These are phyloP conservation scores for Hypanus sabinus DNA, from an alignment of 2,113 vertebrate genomes.

Conservation along the genomic window DNA sequence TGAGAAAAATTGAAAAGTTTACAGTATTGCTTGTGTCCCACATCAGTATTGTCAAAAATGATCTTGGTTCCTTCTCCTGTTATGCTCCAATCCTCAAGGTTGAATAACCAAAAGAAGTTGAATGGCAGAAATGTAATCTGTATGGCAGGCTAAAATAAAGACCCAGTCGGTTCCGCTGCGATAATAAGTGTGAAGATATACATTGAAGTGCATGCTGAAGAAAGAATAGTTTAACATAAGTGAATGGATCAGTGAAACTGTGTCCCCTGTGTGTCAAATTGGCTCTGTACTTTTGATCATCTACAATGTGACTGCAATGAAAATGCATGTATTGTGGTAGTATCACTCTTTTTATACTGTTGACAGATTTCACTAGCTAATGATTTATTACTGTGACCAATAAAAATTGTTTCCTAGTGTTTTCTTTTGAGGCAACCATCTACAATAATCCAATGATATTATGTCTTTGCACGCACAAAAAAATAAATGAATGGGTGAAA, in stretches of 20 bases:
- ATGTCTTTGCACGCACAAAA: neutral
- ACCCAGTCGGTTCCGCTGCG: neutral
- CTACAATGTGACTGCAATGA: neutral
- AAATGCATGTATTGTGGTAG: neutral
- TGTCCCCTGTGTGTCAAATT: neutral
- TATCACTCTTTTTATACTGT: neutral
- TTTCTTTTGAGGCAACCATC: neutral
- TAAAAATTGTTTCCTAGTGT: neutral
- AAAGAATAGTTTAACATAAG: neutral
- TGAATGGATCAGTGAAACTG: neutral
- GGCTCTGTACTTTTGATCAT: neutral
- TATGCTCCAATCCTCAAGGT: neutral
- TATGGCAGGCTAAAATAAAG: neutral
- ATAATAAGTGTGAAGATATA: slow-evolving; percentile 9
- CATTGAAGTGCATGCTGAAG: neutral
- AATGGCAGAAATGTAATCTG: neutral
- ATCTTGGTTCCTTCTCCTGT: neutral
- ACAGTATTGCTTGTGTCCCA: neutral
- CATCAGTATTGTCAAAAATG: neutral
- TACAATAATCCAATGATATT: neutral
- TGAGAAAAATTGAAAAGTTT: neutral
- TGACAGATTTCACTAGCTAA: slow-evolving; percentile 4
- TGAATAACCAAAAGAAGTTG: neutral
- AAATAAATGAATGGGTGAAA: neutral
- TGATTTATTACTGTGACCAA: neutral